Conservation (phyloP, 2,888 invertebrate genomes). For the Harpalus rufipes region DNA sequence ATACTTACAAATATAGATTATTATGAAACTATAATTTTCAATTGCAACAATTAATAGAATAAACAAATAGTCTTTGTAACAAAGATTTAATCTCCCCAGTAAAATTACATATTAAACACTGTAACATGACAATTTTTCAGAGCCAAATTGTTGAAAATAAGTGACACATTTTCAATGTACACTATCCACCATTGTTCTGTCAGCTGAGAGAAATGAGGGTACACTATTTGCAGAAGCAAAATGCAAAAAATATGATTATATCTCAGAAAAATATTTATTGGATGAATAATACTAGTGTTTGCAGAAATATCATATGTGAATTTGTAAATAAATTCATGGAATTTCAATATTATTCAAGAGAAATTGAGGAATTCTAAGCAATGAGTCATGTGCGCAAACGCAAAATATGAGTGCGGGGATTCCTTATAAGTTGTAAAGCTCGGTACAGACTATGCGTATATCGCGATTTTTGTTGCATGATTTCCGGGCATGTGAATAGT, state of each 20-base stretch:
- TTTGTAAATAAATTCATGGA: not conserved
- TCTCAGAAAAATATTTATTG: too few relatives aligned
- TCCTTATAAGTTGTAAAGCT: too few relatives aligned
- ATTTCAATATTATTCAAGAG: not conserved
- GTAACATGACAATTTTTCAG: constrained; percentile 15
- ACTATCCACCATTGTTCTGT: constrained; percentile 56
- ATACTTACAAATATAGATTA: constrained; percentile 56
- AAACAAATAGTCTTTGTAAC: constrained; percentile 4
- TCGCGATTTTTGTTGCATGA: too few relatives aligned
- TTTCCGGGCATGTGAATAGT: too few relatives aligned
- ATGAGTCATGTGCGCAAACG: constrained; percentile 7
- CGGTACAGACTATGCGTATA: too few relatives aligned
- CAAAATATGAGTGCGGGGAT: too few relatives aligned
- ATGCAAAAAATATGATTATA: too few relatives aligned
- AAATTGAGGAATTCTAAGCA: not conserved
- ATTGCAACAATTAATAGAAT: not conserved
- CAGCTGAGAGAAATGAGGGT: constrained; percentile 42
- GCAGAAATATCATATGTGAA: not conserved
- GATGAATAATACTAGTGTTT: not conserved
- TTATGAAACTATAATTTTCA: constrained; percentile 41
- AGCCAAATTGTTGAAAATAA: constrained; percentile 43
- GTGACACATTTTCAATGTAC: constrained; percentile 53
- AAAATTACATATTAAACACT: constrained; percentile 43
- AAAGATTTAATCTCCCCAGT: constrained; percentile 11
- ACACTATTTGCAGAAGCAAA: not conserved